Evolutionary conservation across 1,140 invertebrate genomes (phyloP).

Genomic region (Drosophila subobscura): DNA sequence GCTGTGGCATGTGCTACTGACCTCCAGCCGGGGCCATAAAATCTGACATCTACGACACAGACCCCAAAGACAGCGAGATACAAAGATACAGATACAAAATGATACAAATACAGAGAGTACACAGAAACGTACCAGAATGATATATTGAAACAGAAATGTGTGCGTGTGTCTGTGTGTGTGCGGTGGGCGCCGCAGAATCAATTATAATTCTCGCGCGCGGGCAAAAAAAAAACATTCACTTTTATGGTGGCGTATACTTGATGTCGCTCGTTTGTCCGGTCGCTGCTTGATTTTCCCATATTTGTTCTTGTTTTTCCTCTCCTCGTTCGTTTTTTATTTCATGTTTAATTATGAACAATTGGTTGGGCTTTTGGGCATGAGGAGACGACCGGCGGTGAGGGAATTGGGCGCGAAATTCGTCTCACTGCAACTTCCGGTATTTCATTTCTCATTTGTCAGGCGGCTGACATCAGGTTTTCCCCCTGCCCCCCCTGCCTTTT

Average conservation of each 20-base stretch:
- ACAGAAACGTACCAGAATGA: conserved; percentile 29
- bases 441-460: conserved; percentile 52
- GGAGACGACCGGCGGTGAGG: too few relatives aligned
- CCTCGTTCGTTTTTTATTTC: not conserved
- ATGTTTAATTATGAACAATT: conserved; percentile 76
- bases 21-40: conserved; percentile 69
- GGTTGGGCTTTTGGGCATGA: conserved; percentile 11
- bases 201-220: conserved; percentile 61
- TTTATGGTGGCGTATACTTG: conserved; percentile 80
- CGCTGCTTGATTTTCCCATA: conserved; percentile 32
- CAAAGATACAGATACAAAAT: not conserved
- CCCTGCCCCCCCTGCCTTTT: not conserved
- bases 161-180: not conserved
- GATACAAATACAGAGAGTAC: conserved; percentile 26
- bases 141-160: not conserved
- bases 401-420: conserved; percentile 63
- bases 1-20: conserved; percentile 67
- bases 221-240: conserved; percentile 53
- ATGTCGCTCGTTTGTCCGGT: conserved; percentile 46
- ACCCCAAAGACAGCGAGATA: not conserved
- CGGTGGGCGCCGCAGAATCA: conserved; percentile 58
- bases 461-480: not conserved
- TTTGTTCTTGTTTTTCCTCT: conserved; percentile 8
- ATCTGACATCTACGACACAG: conserved; percentile 25
- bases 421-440: conserved; percentile 74